Evolutionary conservation across 1,140 invertebrate species (phyloP), one percentile per base, ranked within the genome.

Genomic region (Galleria mellonella): DNA sequence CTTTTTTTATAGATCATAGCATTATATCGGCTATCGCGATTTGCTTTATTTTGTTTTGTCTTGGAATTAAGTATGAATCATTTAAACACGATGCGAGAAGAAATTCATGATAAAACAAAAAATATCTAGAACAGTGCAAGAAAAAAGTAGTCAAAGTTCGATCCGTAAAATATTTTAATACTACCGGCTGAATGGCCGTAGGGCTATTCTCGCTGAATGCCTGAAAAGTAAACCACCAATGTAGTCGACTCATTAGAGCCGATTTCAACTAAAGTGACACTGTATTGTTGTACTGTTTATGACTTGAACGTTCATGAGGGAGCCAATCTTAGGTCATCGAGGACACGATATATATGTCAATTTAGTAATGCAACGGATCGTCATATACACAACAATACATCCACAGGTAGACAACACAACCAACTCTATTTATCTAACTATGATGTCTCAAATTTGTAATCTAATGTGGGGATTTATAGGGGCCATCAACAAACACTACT

Each of bases 181-280:
- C 83, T 90, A 90, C 89, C 89, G 89, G 89, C 88, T 90, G 88
- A 88, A 87, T 88, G 83, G 88, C 88, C 85, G 89, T 87, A 83
- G 90, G 89, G 87, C 89, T 91, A 90, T 89, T 90, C 87, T 89
- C 87, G 88, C 83, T 87, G 85, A 87, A 89, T 79, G 87, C 88
- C 89, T 90, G 89, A 87, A 90, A 90, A 85, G 82, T 85, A 85
- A 85, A 85, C 75, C 78, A 85, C 75, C 66, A 78, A 79, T 85
- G 75, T 85, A 85, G 76, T 75, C 81, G 81, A 82, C 78, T 79
- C 77, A 52, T 50, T 30, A 43, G 81, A 82, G 78, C 71, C 81
- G 76, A 79, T 71, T 72, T 65, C 62, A 73, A 55, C 76, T 79
- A 79, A 72, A 65, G 69, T 82, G 76, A 78, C 60, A 65, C 59